Percentiles rank a stretch among this genome's conserved stretches.
Evolutionary conservation across 2,797 vertebrate genomes (phyloP).

Genomic region (Tokudaia tokunoshimensis): DNA sequence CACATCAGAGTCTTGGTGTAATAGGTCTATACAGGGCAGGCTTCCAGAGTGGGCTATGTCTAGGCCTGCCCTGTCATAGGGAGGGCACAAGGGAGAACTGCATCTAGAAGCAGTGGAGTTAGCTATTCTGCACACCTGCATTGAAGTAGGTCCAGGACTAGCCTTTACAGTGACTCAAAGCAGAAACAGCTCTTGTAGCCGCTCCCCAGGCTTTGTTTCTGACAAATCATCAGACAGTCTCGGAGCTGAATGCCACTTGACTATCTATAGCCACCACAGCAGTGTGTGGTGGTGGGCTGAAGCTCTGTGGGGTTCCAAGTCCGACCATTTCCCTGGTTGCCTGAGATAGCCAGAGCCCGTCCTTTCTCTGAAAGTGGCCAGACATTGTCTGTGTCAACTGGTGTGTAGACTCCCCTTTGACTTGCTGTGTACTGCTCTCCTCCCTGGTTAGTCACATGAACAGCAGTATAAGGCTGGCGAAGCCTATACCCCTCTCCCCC

Average conservation of each 20-base stretch:
- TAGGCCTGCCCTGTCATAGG: neutral
- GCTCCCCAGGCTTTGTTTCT: neutral
- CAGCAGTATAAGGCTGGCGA: fast-evolving
- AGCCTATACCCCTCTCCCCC: neutral
- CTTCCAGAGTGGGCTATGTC: neutral
- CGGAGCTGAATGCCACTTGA: neutral
- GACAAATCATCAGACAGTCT: neutral
- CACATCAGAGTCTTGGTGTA: neutral
- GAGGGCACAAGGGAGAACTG: too few relatives aligned
- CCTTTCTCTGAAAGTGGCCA: neutral
- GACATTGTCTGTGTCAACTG: neutral
- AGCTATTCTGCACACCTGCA: neutral
- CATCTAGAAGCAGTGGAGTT: neutral
- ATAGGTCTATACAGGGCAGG: neutral
- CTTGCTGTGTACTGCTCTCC: neutral
- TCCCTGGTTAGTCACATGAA: fast-evolving
- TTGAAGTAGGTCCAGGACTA: neutral
- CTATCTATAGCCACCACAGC: neutral
- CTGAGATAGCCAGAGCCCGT: neutral
- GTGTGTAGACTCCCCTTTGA: neutral
- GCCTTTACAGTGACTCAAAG: neutral
- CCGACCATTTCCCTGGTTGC: neutral
- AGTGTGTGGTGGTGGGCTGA: neutral
- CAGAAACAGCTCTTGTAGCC: neutral
- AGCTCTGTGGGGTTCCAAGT: too few relatives aligned